Conservation (phyloP, 1,140 invertebrate species). For the Metaphire vulgaris region DNA sequence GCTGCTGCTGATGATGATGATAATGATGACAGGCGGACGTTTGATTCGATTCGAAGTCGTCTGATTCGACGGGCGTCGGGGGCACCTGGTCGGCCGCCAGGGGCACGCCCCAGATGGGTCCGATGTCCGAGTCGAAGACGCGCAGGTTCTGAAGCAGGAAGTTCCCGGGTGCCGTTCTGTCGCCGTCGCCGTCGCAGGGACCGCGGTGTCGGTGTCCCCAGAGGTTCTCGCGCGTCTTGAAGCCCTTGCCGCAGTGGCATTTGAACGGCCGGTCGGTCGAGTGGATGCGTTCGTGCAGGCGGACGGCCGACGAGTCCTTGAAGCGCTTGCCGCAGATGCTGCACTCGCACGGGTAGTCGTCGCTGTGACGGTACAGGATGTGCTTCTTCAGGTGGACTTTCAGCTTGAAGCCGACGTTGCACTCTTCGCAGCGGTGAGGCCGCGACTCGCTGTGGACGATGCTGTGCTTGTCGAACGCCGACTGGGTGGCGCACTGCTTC, state of each 20-base stretch:
- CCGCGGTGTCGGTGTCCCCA: conserved; percentile 28
- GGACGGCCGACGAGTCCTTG: conserved; percentile 31
- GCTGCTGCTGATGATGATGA: neutral
- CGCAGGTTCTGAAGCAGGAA: neutral
- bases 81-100: neutral
- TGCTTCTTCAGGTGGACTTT: conserved; percentile 32
- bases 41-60: neutral
- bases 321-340: conserved; percentile 31
- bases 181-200: conserved; percentile 8
- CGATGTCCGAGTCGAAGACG: neutral
- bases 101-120: neutral
- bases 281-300: conserved; percentile 30
- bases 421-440: conserved; percentile 24
- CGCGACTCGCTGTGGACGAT: conserved; percentile 14
- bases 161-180: neutral
- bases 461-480: conserved; percentile 23
- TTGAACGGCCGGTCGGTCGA: conserved; percentile 29
- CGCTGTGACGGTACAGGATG: conserved; percentile 27
- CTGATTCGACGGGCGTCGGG: too few species aligned
- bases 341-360: conserved; percentile 30
- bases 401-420: conserved; percentile 30
- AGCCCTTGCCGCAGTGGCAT: conserved; percentile 29
- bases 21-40: neutral
- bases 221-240: conserved; percentile 31
- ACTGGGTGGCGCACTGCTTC: conserved; percentile 22